Percentiles rank a stretch among this genome's conserved stretches.
These are phyloP conservation scores for Himalopsyche anomala DNA, from an alignment of 2,888 invertebrate genomes.

Conservation along the genomic window DNA sequence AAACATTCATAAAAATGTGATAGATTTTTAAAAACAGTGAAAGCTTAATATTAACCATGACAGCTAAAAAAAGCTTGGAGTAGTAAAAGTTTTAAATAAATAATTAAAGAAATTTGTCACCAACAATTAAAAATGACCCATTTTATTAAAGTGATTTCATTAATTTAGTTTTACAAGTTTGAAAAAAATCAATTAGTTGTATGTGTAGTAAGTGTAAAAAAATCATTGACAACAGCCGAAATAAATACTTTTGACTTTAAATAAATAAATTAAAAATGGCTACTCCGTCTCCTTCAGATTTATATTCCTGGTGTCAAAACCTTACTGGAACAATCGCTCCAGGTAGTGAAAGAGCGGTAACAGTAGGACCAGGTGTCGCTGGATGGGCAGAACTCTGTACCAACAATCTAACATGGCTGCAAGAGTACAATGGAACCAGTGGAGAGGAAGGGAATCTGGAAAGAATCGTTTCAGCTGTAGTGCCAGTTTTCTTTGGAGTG, in stretches of 20 bases:
- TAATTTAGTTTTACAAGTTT: no score
- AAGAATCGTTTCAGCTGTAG: constrained; percentile 83
- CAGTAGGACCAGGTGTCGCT: constrained; percentile 44
- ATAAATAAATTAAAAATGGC: constrained; percentile 48
- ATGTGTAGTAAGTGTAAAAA: no score
- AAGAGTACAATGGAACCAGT: constrained; percentile 67
- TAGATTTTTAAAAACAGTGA: not conserved
- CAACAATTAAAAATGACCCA: no score
- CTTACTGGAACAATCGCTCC: constrained; percentile 1
- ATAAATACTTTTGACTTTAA: no score
- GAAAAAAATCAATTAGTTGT: no score
- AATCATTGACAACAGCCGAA: no score
- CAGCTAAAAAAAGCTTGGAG: no score
- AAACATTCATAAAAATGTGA: not conserved
- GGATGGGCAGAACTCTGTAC: constrained; percentile 59
- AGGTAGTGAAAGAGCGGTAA: not conserved
- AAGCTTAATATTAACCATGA: not conserved
- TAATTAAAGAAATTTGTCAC: no score
- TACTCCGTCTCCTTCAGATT: constrained; percentile 43
- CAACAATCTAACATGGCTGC: constrained; percentile 56
- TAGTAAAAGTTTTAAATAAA: no score
- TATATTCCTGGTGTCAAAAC: constrained; percentile 51
- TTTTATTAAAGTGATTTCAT: no score
- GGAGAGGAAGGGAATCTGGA: constrained; percentile 78
- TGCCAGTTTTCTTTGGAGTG: constrained; percentile 89